Evolutionary conservation across 2,888 invertebrate genomes (phyloP).

Genomic region (Marronus borbonicus): DNA sequence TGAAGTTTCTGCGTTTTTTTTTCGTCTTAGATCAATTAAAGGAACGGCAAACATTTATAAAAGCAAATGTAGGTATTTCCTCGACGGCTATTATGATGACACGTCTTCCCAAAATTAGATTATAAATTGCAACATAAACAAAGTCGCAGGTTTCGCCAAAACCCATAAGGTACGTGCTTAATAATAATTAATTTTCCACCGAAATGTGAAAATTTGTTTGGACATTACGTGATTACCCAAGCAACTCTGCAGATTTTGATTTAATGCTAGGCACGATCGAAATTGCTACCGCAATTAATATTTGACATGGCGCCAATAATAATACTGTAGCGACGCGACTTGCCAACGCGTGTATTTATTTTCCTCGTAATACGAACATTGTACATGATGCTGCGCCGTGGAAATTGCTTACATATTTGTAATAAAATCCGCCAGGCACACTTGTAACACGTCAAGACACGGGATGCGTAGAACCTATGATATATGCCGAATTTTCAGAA

Average conservation of each 20-base stretch:
- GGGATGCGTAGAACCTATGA: not conserved
- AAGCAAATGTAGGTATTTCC: too few relatives aligned
- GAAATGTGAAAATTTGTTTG: not conserved
- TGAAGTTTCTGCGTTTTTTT: too few relatives aligned
- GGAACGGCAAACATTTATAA: too few relatives aligned
- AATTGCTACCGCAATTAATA: conserved; percentile 20
- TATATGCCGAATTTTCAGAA: not conserved
- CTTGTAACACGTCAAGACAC: not conserved
- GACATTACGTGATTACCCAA: not conserved
- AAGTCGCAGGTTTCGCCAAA: not conserved
- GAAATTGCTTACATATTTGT: conserved; percentile 23
- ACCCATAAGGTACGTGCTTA: not conserved
- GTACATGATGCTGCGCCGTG: not conserved
- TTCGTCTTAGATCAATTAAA: too few relatives aligned
- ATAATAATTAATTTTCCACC: not conserved
- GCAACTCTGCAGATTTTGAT: not conserved
- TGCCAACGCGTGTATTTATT: conserved; percentile 18
- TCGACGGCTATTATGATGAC: too few relatives aligned
- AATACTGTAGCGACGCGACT: not conserved
- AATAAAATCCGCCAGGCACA: not conserved
- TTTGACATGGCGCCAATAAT: conserved; percentile 33
- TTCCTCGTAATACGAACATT: not conserved
- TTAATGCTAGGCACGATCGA: not conserved
- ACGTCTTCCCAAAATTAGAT: not conserved
- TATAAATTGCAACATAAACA: not conserved